Conservation (phyloP, 92 coral and sea anemone genomes). For the Parazoanthus darwini region DNA sequence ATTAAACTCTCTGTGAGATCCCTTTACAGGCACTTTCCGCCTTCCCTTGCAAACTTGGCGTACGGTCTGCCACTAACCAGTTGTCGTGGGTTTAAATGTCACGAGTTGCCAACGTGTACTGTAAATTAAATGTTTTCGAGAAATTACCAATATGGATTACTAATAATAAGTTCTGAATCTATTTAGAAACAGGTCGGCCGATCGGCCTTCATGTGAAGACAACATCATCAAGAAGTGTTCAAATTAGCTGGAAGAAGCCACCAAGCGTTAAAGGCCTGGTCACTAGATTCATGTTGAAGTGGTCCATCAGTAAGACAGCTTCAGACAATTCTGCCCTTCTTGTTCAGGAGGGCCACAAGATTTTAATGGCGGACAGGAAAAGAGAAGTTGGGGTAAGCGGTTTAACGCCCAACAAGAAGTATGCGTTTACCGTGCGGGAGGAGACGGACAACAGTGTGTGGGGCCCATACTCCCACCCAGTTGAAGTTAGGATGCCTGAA, state of each 20-base stretch:
- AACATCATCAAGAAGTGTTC: constrained; percentile 65
- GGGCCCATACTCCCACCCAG: constrained; percentile 74
- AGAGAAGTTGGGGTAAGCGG: constrained; percentile 66
- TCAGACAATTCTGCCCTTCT: constrained; percentile 55
- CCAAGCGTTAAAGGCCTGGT: constrained; percentile 37
- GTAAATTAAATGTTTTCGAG: background rate
- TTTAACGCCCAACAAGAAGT: constrained; percentile 69
- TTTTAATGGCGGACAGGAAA: constrained; percentile 54
- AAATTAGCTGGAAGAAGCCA: constrained; percentile 71
- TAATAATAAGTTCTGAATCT: background rate
- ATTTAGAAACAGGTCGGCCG: constrained; percentile 70
- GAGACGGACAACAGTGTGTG: constrained; percentile 61
- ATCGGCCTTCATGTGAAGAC: constrained; percentile 49
- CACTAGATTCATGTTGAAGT: constrained; percentile 78
- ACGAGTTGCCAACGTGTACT: no score
- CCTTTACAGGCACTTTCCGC: no score
- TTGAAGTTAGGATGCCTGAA: constrained; percentile 83
- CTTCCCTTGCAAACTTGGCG: no score
- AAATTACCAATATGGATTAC: background rate
- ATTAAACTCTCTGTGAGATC: no score
- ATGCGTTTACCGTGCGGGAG: constrained; percentile 75
- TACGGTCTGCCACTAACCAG: no score
- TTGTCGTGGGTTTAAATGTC: no score
- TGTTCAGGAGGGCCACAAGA: constrained; percentile 67
- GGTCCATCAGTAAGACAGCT: constrained; percentile 56